Evolutionary conservation across 2,113 vertebrate species (phyloP), one percentile per base, ranked within the genome.

Genomic region (Actinemys pallida): DNA sequence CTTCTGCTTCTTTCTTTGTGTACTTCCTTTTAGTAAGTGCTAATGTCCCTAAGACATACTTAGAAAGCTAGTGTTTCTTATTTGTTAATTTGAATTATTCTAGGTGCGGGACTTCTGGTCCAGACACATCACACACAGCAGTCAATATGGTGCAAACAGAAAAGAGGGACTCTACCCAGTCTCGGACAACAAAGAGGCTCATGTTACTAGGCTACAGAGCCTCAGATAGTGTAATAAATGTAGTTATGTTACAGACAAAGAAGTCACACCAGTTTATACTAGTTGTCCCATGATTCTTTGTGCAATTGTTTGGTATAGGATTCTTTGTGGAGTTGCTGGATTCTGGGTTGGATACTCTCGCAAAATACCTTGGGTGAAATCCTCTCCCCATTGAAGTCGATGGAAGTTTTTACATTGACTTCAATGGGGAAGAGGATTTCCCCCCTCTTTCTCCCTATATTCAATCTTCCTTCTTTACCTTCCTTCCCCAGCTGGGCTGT

Each of bases 41-140:
- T 72, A n/a, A 39, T 72, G 8, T 17, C 35, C 35, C 19, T 11
- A 35, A 72, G 9, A 35, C n/a, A 17, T 39, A 39, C n/a, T 39
- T 39, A n/a, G 35, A 72, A 72, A 72, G 9, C 69, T 53, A 7
- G 1, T 47, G 7, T 7, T 89, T 86, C 59, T 54, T 16, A 49
- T 1, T 75, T 75, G 20, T 42, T 39, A 42, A 42, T 75, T 75
- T 22, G 20, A 75, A 75, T 39, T 10, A 42, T 19, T 75, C 69
- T 42, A 19, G 19, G 9, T 42, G 9, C 11, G 39, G 9, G n/a
- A 22, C 20, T 42, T 24, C 39, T 42, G 31, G 59, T 65, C 20
- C 39, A 75, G n/a, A 39, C 10, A 42, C 8, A 56, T 11, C 2
- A 53, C 3, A 11, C 24, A 39, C 1, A 4, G 4, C 6, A 31